A percentile compares a stretch with the other conserved stretches of the same genome.
These are phyloP conservation scores for Cheirogaleus medius DNA, from an alignment of 2,113 vertebrate species.

Conservation along the genomic window DNA sequence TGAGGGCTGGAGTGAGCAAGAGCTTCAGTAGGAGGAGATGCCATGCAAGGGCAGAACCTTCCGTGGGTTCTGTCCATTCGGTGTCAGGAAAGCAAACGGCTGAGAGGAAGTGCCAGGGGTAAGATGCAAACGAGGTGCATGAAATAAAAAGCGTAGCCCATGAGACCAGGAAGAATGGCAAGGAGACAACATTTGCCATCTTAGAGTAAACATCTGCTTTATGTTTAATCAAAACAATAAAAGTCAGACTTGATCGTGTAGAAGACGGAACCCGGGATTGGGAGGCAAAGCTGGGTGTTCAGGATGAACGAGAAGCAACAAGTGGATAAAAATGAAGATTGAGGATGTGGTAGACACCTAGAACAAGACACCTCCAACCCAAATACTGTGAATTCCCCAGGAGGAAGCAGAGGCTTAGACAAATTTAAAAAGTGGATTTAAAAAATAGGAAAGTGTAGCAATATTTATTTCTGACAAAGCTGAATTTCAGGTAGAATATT, in stretches of 20 bases:
- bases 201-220: neutral
- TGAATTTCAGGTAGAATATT: neutral
- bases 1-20: neutral
- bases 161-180: neutral
- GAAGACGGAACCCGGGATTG: neutral
- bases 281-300: neutral
- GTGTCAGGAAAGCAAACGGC: neutral
- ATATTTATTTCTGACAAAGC: neutral
- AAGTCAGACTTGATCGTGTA: neutral
- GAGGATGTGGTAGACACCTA: neutral
- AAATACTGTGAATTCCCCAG: neutral
- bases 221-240: too few relatives aligned
- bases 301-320: neutral
- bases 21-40: neutral
- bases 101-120: neutral
- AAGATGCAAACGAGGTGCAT: neutral
- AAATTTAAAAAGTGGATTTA: neutral
- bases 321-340: neutral
- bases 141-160: neutral
- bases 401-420: neutral
- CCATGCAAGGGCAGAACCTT: rapidly evolving
- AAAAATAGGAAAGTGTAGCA: neutral
- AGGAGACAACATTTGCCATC: neutral
- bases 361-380: neutral
- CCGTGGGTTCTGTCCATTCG: neutral